phyloP scores from a whole-genome alignment of 2,113 vertebrate species.

The Gadus chalcogrammus region DNA sequence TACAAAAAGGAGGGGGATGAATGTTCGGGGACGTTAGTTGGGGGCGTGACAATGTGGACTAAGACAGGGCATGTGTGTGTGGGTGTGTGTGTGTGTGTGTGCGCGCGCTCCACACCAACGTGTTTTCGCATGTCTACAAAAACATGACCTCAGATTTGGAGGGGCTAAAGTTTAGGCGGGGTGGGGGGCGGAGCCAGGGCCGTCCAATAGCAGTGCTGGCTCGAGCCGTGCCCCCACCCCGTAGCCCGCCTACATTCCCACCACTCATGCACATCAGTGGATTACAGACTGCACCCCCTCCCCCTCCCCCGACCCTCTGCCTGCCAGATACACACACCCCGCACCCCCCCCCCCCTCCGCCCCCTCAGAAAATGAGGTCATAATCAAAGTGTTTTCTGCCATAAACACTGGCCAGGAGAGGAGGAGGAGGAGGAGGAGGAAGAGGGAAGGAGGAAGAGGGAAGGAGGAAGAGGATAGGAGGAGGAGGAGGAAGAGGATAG shows the following conservation, averaged over 20 bases:
- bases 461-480: too few relatives aligned
- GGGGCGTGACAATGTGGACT: conserved; percentile 58
- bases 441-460: too few relatives aligned
- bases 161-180: conserved; percentile 25
- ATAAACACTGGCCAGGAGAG: conserved; percentile 48
- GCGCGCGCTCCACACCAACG: conserved; percentile 26
- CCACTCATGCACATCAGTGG: conserved; percentile 22
- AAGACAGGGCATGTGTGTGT: conserved; percentile 26
- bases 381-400: conserved; percentile 72
- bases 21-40: conserved; percentile 35
- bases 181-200: conserved; percentile 49
- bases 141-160: too few relatives aligned
- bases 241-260: not conserved
- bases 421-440: not conserved
- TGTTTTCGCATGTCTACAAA: too few relatives aligned
- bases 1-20: not conserved
- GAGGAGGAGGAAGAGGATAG: too few relatives aligned
- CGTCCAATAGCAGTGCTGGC: conserved; percentile 59
- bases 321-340: conserved; percentile 32
- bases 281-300: not conserved
- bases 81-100: conserved; percentile 17
- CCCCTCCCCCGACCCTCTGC: not conserved
- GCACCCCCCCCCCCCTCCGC: conserved; percentile 6
- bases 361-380: conserved; percentile 66
- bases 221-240: conserved; percentile 60